These are phyloP conservation scores for Leptopterna dolabrata DNA, from an alignment of 2,888 invertebrate genomes.

Conservation along the genomic window DNA sequence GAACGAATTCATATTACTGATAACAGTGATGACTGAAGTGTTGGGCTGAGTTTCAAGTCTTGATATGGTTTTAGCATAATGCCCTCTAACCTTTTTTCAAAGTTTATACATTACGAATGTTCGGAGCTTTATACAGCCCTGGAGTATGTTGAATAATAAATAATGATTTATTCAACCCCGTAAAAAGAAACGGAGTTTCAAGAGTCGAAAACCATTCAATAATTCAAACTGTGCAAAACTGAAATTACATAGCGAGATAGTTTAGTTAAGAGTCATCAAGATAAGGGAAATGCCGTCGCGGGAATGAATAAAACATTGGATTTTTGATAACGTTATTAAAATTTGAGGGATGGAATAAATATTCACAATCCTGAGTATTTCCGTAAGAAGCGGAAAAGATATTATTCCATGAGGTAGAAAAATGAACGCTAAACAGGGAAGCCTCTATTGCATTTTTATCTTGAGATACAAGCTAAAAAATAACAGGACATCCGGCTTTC, in stretches of 20 bases:
- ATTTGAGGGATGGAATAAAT: neutral
- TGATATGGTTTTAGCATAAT: too few species aligned
- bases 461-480: neutral
- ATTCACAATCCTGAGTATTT: neutral
- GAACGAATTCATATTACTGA: too few species aligned
- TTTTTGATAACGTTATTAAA: neutral
- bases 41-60: too few species aligned
- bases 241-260: neutral
- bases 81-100: too few species aligned
- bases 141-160: too few species aligned
- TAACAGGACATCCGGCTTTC: neutral
- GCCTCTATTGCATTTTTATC: neutral
- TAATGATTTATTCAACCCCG: too few species aligned
- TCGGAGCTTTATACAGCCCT: too few species aligned
- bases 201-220: neutral
- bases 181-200: neutral
- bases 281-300: neutral
- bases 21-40: too few species aligned
- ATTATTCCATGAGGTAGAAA: neutral
- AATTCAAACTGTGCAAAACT: too few species aligned
- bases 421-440: neutral
- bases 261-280: neutral
- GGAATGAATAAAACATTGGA: neutral
- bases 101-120: too few species aligned
- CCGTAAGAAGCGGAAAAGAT: neutral